phyloP scores from a whole-genome alignment of 2,113 vertebrate species.

The Cygnus buccinator region DNA sequence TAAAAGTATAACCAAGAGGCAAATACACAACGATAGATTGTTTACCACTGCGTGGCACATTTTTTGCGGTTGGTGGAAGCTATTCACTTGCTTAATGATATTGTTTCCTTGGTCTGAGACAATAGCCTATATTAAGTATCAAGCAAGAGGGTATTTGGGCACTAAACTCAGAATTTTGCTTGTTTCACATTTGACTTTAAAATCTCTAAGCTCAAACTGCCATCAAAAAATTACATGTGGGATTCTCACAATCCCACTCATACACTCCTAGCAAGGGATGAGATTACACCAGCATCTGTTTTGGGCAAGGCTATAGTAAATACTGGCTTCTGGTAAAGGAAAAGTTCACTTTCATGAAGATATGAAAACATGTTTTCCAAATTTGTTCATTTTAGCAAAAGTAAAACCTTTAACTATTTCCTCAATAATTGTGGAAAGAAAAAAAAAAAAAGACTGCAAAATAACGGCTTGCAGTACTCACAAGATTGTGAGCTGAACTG shows the following conservation, averaged over 20 bases:
- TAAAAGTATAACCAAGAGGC: background rate
- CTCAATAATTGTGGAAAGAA: background rate
- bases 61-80: background rate
- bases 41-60: background rate
- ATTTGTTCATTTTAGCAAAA: background rate
- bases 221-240: background rate
- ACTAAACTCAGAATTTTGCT: background rate
- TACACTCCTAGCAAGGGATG: background rate
- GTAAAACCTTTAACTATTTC: background rate
- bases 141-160: background rate
- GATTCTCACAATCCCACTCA: background rate
- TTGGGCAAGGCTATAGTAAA: too few relatives aligned
- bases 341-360: too few relatives aligned
- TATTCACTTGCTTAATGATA: background rate
- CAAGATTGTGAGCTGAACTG: rapidly evolving
- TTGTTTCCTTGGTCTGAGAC: background rate
- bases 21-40: background rate
- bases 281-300: rapidly evolving
- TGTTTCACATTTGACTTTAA: background rate
- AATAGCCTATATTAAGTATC: background rate
- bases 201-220: background rate
- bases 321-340: background rate
- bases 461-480: background rate
- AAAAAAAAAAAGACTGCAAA: background rate
- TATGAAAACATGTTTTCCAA: background rate